These are phyloP conservation scores for Prunella fulvescens DNA, from an alignment of 2,113 vertebrate genomes.

Conservation along the genomic window DNA sequence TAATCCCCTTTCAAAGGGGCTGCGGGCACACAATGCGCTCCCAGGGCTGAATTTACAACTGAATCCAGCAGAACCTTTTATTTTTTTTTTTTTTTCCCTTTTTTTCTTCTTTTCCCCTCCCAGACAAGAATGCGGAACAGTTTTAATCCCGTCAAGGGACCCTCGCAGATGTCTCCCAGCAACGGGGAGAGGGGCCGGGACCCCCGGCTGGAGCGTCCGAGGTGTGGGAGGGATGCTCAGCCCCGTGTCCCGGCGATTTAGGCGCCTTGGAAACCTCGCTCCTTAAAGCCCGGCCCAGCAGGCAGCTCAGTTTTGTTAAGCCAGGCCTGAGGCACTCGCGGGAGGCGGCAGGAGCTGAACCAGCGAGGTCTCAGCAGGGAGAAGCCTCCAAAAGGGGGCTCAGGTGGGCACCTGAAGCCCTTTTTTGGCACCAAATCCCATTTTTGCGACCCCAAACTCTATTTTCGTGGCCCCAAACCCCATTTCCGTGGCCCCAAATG, in stretches of 20 bases:
- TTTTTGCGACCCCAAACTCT: background rate
- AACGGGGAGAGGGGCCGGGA: constrained; percentile 39
- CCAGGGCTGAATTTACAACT: constrained; percentile 61
- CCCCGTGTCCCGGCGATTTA: fast-evolving
- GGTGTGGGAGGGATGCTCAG: fast-evolving
- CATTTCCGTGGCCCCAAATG: background rate
- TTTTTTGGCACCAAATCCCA: background rate
- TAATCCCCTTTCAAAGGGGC: constrained; percentile 72
- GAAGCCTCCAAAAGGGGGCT: background rate
- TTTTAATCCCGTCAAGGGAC: constrained; percentile 63
- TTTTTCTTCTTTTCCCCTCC: background rate
- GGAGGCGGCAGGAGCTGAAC: fast-evolving
- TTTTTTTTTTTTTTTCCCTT: background rate
- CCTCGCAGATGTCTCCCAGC: constrained; percentile 59
- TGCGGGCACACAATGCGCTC: constrained; percentile 66
- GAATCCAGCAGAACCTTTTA: constrained; percentile 52
- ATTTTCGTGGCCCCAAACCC: background rate
- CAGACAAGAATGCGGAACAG: constrained; percentile 75
- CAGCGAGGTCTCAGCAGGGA: fast-evolving
- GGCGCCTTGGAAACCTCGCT: fast-evolving
- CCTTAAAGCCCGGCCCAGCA: too few species aligned
- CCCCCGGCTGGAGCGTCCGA: background rate
- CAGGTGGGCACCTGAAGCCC: fast-evolving
- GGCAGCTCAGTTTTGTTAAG: background rate
- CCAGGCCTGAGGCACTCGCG: background rate